Base-by-base conservation (phyloP, 2,797 vertebrate genomes). In the Tamandua tetradactyla region DNA sequence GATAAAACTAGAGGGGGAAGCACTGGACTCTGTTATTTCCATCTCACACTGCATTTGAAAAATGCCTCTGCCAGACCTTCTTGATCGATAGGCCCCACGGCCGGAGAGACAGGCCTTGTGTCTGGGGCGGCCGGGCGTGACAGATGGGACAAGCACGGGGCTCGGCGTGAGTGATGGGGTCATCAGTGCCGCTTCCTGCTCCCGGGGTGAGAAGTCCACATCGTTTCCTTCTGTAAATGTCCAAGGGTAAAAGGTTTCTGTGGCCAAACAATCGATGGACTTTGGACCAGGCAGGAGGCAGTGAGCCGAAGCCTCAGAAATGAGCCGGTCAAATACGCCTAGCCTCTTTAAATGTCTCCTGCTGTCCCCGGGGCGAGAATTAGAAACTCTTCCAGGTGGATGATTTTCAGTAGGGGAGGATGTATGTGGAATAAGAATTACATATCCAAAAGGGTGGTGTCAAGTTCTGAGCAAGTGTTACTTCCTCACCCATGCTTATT, bases 261-360 rank as follows among this genome's bases (percentile, higher is more conserved):
- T 61, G 68, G 40, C 44, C 2, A 11, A 25, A 64, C 22, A 57
- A 52, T 57, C 32, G 0, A 44, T 14, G 20, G 0, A 0, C 49
- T 13, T 47, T 47, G 57, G 66, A 13, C 13, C 9, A 2, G 27
- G 94, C 6, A 3, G 59, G 49, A 80, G 89, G 81, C 84, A 91
- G 66, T 11, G 52, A 78, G 32, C 86, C 62, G 22, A 91, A 95
- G 80, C n/a, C 55, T 81, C 64, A 42, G 64, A 64, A 87, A 92
- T 7, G 4, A 0, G 78, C n/a, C 9, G 9, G 25, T 47, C 23
- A 80, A 55, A 37, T 86, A 47, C 49, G 40, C 75, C 72, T 83
- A 84, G 22, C n/a, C 64, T 61, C 94, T 87, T 2, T 76, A 88
- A 55, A 15, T 1, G 3, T 47, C 52, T 49, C 59, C n/a, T 76